These are phyloP conservation scores for Cygnus buccinator DNA, from an alignment of 2,113 vertebrate genomes.

Conservation along the genomic window DNA sequence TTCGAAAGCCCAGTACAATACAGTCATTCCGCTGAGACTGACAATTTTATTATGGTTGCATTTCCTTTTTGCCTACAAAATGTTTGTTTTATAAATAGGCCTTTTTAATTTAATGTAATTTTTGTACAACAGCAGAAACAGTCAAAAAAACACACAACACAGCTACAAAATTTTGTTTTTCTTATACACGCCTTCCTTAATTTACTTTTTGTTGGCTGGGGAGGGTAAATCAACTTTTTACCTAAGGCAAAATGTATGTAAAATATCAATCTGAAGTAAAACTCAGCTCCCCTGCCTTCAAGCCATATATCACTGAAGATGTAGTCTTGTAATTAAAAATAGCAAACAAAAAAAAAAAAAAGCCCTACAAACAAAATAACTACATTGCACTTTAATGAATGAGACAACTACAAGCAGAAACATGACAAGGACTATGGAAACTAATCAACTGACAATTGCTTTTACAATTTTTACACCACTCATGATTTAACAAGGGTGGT, in stretches of 20 bases:
- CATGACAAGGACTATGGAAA: not conserved
- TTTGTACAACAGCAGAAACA: conserved; percentile 30
- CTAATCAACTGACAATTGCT: not conserved
- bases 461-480: not conserved
- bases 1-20: conserved; percentile 60
- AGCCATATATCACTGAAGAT: not conserved
- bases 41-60: conserved; percentile 43
- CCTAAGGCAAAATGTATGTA: conserved; percentile 23
- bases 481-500: not conserved
- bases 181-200: not conserved
- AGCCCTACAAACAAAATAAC: not conserved
- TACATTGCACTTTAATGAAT: not conserved
- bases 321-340: conserved; percentile 14
- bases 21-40: conserved; percentile 60
- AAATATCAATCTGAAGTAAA: conserved; percentile 24
- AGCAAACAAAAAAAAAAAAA: not conserved
- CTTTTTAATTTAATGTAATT: conserved; percentile 59
- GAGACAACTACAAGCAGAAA: conserved; percentile 25
- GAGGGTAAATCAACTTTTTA: conserved; percentile 27
- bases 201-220: not conserved
- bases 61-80: conserved; percentile 62
- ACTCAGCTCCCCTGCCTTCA: not conserved
- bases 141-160: conserved; percentile 24
- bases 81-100: conserved; percentile 67
- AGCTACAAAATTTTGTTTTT: conserved; percentile 40